These are phyloP conservation scores for Galbula dea DNA, from an alignment of 2,113 vertebrate genomes.

Conservation along the genomic window DNA sequence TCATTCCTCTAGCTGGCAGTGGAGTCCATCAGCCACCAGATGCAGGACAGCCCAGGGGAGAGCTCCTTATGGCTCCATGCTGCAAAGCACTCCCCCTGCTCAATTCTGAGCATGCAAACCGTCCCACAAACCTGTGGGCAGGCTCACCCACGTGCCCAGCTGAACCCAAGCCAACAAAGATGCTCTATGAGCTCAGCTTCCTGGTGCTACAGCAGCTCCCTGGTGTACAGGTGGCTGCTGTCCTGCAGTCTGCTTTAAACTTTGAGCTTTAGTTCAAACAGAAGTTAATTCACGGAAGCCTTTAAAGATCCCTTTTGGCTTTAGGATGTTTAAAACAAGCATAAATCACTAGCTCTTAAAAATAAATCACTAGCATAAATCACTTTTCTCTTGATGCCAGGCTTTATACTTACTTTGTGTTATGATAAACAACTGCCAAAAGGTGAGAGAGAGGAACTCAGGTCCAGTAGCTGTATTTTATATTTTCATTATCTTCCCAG, in stretches of 20 bases:
- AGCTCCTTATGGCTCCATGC: neutral
- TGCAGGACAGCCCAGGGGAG: neutral
- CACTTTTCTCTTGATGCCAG: neutral
- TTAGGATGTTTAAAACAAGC: neutral
- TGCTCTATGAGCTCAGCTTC: neutral
- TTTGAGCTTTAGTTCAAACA: neutral
- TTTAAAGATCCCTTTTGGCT: neutral
- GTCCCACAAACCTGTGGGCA: fast-evolving
- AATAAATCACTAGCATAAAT: slow-evolving; percentile 3
- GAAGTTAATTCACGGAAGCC: neutral
- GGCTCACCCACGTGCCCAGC: fast-evolving
- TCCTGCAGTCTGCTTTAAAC: neutral
- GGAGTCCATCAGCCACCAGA: neutral
- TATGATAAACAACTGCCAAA: neutral
- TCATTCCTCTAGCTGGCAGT: neutral
- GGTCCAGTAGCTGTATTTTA: neutral
- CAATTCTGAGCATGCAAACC: neutral
- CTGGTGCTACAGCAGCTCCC: fast-evolving
- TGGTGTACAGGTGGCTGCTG: neutral
- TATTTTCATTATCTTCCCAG: slow-evolving; percentile 21
- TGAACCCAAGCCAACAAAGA: neutral
- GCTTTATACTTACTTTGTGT: slow-evolving; percentile 6
- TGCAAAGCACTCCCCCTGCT: neutral
- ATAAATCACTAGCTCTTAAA: neutral
- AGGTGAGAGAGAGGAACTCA: neutral